These are phyloP conservation scores for Diabrotica balteata DNA, from an alignment of 2,888 invertebrate species.

Conservation along the genomic window DNA sequence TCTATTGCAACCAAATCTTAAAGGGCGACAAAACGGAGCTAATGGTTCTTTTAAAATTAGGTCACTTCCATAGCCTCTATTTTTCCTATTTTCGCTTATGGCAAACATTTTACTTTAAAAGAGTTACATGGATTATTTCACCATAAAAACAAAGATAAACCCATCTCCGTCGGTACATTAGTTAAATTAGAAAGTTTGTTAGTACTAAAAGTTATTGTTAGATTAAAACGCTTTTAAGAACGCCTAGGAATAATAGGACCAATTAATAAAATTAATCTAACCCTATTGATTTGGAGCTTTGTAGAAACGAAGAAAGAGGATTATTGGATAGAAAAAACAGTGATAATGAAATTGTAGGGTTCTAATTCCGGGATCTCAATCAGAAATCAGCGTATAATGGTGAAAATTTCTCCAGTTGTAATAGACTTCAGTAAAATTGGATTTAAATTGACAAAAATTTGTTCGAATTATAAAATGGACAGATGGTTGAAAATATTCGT, in stretches of 20 bases:
- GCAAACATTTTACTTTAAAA: conserved; percentile 18
- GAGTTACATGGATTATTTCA: conserved; percentile 14
- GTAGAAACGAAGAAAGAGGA: conserved; percentile 17
- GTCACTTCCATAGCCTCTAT: conserved; percentile 7
- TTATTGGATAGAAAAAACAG: conserved; percentile 20
- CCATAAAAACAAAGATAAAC: conserved; percentile 19
- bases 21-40: not conserved
- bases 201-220: conserved; percentile 11
- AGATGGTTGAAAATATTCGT: no score
- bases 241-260: conserved; percentile 9
- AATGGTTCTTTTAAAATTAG: conserved; percentile 9
- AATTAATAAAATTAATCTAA: conserved; percentile 17
- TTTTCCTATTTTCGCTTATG: conserved; percentile 7
- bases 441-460: not conserved
- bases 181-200: conserved; percentile 17
- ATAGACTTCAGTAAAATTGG: not conserved
- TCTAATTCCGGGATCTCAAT: conserved; percentile 17
- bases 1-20: conserved; percentile 1
- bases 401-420: not conserved
- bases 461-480: no score
- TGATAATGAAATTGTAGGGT: conserved; percentile 15
- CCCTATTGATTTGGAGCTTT: conserved; percentile 9
- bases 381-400: conserved; percentile 7
- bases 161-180: conserved; percentile 10
- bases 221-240: conserved; percentile 11